Evolutionary conservation across 2,888 invertebrate species (phyloP), one percentile per base, ranked within the genome.

Genomic region (Tenthredo mesomela): DNA sequence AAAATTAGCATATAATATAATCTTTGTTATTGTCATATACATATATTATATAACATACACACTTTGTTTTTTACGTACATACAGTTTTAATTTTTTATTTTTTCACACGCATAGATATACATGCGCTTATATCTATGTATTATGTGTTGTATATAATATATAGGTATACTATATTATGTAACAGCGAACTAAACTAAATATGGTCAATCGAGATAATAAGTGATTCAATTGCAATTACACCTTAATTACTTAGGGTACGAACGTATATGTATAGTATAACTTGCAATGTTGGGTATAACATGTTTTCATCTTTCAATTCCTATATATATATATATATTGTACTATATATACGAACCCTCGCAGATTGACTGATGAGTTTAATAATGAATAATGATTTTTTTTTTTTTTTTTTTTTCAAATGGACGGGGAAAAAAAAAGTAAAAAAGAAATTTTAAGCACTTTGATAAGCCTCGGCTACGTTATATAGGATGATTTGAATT

Each of bases 171-270:
- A n/a, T 10, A 21, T 33, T 29, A 4, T 73, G 15, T 43, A 47
- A 43, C 73, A 73, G 73, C 73, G 73, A 73, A 73, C 25, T 73
- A 73, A 33, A 43, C 73, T 47, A 73, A 73, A 43, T 73, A 67
- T 33, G 40, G 21, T 73, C 21, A 73, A 71, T 37, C 73, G 25
- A 73, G n/a, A 43, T 73, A 73, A 43, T n/a, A 43, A 61, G 61
- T 40, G 25, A 73, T 40, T 18, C 33, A 43, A 73, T 43, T 43
- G 21, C n/a, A 73, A 21, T 43, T n/a, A 21, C 25, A 40, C 5
- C 9, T 25, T 71, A 33, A 33, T 33, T 33, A 18, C 12, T 71
- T 40, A 71, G 37, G n/a, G 71, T 71, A 21, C 37, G n/a, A 10
- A 47, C 47, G 47, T 47, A 47, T 47, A 47, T 47, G 47, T 47